phyloP scores from a whole-genome alignment of 2,888 invertebrate species.

The Sinhomidia bicolor region DNA sequence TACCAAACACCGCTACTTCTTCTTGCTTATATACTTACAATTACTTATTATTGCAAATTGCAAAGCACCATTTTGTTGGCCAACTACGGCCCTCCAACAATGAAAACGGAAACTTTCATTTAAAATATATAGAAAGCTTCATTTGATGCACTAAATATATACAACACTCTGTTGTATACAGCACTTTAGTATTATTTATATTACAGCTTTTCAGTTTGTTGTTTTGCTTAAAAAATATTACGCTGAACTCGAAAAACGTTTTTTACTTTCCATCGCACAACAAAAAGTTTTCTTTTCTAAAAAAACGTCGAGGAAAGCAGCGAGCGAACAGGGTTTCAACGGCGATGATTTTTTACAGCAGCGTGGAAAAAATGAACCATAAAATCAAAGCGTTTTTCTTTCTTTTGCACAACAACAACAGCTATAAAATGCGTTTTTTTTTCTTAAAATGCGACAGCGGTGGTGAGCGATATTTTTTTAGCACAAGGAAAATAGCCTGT shows the following conservation, averaged over 20 bases:
- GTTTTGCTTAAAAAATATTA: background rate
- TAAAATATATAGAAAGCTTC: background rate
- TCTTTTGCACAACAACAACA: too few relatives aligned
- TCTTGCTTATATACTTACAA: too few relatives aligned
- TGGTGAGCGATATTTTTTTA: slow-evolving; percentile 28
- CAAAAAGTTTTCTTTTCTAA: too few relatives aligned
- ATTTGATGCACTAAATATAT: background rate
- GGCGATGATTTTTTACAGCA: too few relatives aligned
- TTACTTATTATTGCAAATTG: slow-evolving; percentile 20
- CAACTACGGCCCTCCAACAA: background rate
- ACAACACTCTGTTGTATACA: background rate
- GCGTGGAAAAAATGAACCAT: too few relatives aligned
- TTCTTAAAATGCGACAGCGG: slow-evolving; percentile 19
- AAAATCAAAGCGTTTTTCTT: background rate
- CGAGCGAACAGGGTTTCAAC: too few relatives aligned
- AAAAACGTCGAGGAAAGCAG: too few relatives aligned
- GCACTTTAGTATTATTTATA: background rate
- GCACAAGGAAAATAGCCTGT: slow-evolving; percentile 27
- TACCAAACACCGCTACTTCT: too few relatives aligned
- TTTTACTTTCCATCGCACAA: background rate
- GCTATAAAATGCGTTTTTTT: slow-evolving; percentile 5
- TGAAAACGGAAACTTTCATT: background rate
- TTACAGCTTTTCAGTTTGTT: too few relatives aligned
- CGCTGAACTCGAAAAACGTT: background rate
- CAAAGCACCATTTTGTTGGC: slow-evolving; percentile 39